Evolutionary conservation across 2,113 vertebrate species (phyloP).

Genomic region (Osmerus eperlanus): DNA sequence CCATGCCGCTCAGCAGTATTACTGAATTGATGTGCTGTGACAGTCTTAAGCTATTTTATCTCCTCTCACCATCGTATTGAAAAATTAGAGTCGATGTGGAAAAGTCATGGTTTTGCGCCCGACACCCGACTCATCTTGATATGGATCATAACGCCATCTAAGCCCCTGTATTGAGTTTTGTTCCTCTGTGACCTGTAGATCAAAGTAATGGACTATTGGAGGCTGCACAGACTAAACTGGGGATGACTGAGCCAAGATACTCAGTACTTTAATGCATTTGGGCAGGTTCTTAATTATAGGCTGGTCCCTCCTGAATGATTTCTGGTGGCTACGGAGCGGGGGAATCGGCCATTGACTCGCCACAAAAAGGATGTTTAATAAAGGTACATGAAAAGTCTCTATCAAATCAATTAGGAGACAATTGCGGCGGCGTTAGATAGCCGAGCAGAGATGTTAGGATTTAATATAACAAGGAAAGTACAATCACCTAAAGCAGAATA

Average conservation of each 20-base stretch:
- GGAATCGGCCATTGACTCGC: slow-evolving; percentile 52
- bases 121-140: slow-evolving; percentile 48
- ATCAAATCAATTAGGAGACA: slow-evolving; percentile 47
- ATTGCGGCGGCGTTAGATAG: slow-evolving; percentile 28
- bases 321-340: slow-evolving; percentile 30
- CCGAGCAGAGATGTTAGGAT: slow-evolving; percentile 5
- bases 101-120: slow-evolving; percentile 50
- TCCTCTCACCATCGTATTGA: slow-evolving; percentile 33
- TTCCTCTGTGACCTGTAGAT: slow-evolving; percentile 64
- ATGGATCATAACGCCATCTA: slow-evolving; percentile 53
- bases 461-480: slow-evolving; percentile 12
- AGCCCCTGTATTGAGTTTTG: slow-evolving; percentile 59
- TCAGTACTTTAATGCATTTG: slow-evolving; percentile 59
- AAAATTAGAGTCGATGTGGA: slow-evolving; percentile 54
- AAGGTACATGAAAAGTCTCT: slow-evolving; percentile 40
- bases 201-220: slow-evolving; percentile 67
- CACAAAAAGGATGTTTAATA: slow-evolving; percentile 53
- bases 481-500: background rate
- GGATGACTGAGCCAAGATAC: slow-evolving; percentile 39
- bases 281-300: slow-evolving; percentile 62
- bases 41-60: slow-evolving; percentile 58
- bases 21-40: slow-evolving; percentile 53
- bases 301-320: slow-evolving; percentile 54
- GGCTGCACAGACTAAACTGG: slow-evolving; percentile 47
- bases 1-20: slow-evolving; percentile 43